These are phyloP conservation scores for Coboldia fuscipes DNA, from an alignment of 1,140 invertebrate genomes.

Conservation along the genomic window DNA sequence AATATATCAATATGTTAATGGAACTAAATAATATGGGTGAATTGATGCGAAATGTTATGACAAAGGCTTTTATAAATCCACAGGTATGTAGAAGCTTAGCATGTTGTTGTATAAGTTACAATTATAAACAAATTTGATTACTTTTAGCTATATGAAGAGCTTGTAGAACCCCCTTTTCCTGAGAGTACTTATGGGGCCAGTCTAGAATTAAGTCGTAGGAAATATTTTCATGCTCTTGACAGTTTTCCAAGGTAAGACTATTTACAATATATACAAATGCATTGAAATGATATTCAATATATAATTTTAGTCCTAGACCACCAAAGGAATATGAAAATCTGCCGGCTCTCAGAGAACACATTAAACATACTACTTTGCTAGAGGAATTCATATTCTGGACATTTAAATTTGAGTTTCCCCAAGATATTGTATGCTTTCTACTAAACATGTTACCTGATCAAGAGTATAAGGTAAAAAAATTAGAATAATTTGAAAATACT, in stretches of 20 bases:
- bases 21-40: constrained; percentile 88
- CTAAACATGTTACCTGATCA: constrained; percentile 89
- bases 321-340: constrained; percentile 57
- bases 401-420: constrained; percentile 91
- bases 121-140: background rate
- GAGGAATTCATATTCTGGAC: constrained; percentile 97
- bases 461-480: constrained; percentile 59
- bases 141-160: constrained; percentile 30
- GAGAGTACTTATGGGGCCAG: constrained; percentile 47
- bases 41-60: constrained; percentile 83
- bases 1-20: constrained; percentile 71
- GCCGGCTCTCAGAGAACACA: constrained; percentile 52
- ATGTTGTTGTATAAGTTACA: background rate
- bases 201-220: constrained; percentile 44
- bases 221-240: constrained; percentile 59
- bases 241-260: constrained; percentile 36
- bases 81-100: constrained; percentile 25
- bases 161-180: constrained; percentile 33
- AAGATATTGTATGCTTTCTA: constrained; percentile 88
- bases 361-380: constrained; percentile 71
- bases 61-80: constrained; percentile 66
- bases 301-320: constrained; percentile 36
- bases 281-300: background rate
- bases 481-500: background rate
- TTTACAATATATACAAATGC: background rate